phyloP scores from a whole-genome alignment of 2,888 invertebrate species.

The Thyatira batis region DNA sequence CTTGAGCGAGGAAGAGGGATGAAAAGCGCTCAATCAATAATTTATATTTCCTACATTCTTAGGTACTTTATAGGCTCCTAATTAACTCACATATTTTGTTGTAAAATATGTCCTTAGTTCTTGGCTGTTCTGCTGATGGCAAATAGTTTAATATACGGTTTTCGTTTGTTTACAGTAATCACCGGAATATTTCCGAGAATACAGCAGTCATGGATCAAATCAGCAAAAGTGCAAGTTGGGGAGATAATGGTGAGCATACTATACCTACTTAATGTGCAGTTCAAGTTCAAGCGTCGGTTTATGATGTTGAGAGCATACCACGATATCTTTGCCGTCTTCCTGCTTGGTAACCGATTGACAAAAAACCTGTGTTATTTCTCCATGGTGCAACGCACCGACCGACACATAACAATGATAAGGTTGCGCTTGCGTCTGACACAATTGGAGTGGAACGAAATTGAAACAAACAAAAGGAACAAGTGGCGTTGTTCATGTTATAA shows the following conservation, averaged over 20 bases:
- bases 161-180: background rate
- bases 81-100: no score
- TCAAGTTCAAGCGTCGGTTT: background rate
- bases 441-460: background rate
- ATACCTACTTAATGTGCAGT: background rate
- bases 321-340: background rate
- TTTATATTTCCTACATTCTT: no score
- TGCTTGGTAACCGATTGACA: background rate
- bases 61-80: no score
- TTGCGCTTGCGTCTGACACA: background rate
- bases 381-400: background rate
- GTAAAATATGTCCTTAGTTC: no score
- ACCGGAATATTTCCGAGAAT: background rate
- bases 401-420: background rate
- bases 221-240: conserved; percentile 32
- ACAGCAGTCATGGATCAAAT: conserved; percentile 34
- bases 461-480: background rate
- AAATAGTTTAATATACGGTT: background rate
- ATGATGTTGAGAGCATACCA: background rate
- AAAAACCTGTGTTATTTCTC: background rate
- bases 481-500: background rate
- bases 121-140: no score
- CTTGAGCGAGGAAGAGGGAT: no score
- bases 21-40: no score
- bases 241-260: conserved; percentile 33